phyloP scores from a whole-genome alignment of 2,113 vertebrate genomes.

The Montifringilla adamsi region DNA sequence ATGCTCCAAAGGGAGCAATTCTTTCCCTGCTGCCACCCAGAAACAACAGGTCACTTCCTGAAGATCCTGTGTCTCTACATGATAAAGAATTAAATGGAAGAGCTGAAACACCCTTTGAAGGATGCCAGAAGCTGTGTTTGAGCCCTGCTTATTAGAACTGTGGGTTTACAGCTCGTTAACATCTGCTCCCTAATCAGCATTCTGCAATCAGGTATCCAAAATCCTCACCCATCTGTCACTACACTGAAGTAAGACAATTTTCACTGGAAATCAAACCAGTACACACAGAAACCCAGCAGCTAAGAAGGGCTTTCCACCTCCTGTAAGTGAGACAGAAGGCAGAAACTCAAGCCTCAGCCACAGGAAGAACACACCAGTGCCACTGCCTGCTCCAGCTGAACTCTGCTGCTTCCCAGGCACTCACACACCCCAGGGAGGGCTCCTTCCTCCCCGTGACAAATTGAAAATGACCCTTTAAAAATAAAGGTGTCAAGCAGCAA shows the following conservation, averaged over 20 bases:
- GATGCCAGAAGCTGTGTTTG: neutral
- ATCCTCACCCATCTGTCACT: constrained; percentile 15
- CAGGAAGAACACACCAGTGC: neutral
- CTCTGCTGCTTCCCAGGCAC: neutral
- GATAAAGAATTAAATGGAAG: neutral
- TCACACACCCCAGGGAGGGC: neutral
- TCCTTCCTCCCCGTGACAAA: neutral
- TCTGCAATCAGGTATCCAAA: neutral
- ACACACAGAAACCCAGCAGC: neutral
- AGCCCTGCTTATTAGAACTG: neutral
- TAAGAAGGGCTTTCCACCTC: neutral
- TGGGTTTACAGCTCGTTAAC: neutral
- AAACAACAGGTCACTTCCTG: neutral
- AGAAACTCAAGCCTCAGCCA: neutral
- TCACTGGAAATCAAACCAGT: neutral
- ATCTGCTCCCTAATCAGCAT: neutral
- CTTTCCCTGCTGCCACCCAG: neutral
- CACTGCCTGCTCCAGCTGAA: neutral
- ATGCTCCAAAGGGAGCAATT: neutral
- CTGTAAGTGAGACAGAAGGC: neutral
- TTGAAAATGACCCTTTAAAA: neutral
- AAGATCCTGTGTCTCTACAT: neutral
- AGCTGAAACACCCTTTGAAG: neutral
- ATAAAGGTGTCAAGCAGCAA: neutral
- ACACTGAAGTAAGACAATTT: neutral